Conservation (phyloP, 2,113 vertebrate genomes). For the Sylvicapra grimmia region DNA sequence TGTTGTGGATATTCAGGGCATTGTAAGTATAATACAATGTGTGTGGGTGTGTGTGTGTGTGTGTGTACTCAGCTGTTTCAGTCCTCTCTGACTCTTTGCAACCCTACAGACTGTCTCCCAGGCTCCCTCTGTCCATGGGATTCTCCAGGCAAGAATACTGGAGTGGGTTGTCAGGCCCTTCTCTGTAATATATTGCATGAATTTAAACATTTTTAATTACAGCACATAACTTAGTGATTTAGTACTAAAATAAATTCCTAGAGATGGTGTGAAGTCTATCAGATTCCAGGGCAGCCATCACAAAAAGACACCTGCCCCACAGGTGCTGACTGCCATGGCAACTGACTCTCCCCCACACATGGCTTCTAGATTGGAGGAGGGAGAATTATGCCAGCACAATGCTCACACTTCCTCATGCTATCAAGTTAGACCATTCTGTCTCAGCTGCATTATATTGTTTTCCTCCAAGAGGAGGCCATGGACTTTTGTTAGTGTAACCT, state of each 20-base stretch:
- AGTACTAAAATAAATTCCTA: not conserved
- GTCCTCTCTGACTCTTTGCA: not conserved
- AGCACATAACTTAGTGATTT: not conserved
- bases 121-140: not conserved
- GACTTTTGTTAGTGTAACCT: accelerated
- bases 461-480: not conserved
- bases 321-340: not conserved
- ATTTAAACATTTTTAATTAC: not conserved
- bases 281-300: not conserved
- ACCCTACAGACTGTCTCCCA: not conserved
- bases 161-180: not conserved
- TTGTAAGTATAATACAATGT: not conserved
- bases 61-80: not conserved
- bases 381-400: accelerated
- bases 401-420: accelerated
- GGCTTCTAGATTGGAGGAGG: not conserved
- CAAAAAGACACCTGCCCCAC: not conserved
- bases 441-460: accelerated
- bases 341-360: not conserved
- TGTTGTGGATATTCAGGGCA: not conserved
- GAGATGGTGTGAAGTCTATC: not conserved
- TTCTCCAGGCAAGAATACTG: not conserved
- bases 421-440: accelerated
- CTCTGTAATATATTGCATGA: not conserved
- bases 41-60: not conserved